Conservation (phyloP, 2,113 vertebrate species). For the Eclectus roratus region DNA sequence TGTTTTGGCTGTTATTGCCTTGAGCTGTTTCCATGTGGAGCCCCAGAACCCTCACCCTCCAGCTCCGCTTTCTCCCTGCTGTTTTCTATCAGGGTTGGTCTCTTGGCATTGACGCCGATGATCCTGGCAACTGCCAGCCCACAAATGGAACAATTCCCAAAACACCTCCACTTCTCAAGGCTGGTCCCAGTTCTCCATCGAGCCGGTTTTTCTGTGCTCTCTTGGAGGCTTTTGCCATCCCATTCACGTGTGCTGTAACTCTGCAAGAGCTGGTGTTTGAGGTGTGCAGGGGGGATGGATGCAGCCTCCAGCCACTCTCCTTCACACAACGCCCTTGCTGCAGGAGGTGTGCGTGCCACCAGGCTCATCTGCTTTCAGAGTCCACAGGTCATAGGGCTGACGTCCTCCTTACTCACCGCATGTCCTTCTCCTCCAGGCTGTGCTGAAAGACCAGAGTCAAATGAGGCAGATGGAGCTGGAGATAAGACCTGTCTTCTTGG, state of each 20-base stretch:
- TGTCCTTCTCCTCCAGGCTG: constrained; percentile 78
- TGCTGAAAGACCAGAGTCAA: constrained; percentile 86
- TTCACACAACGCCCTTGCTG: neutral
- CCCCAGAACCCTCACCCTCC: neutral
- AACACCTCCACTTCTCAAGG: neutral
- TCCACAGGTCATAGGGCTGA: neutral
- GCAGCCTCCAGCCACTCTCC: neutral
- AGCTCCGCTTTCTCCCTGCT: neutral
- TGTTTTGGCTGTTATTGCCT: neutral
- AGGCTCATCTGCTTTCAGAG: neutral
- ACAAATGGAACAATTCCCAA: neutral
- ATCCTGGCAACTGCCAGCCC: neutral
- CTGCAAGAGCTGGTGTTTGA: neutral
- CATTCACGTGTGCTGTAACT: neutral
- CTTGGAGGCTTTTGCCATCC: neutral
- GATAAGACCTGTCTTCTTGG: constrained; percentile 91
- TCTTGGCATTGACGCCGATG: neutral
- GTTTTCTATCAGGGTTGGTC: neutral
- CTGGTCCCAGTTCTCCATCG: neutral
- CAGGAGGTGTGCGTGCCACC: rapidly evolving
- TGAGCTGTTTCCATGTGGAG: neutral
- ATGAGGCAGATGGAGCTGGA: constrained; percentile 92
- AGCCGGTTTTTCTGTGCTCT: neutral
- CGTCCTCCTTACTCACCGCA: neutral
- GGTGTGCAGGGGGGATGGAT: neutral